Evolutionary conservation across 1,140 invertebrate species (phyloP), one percentile per base, ranked within the genome.

Genomic region (Diplogasteroides magnus): DNA sequence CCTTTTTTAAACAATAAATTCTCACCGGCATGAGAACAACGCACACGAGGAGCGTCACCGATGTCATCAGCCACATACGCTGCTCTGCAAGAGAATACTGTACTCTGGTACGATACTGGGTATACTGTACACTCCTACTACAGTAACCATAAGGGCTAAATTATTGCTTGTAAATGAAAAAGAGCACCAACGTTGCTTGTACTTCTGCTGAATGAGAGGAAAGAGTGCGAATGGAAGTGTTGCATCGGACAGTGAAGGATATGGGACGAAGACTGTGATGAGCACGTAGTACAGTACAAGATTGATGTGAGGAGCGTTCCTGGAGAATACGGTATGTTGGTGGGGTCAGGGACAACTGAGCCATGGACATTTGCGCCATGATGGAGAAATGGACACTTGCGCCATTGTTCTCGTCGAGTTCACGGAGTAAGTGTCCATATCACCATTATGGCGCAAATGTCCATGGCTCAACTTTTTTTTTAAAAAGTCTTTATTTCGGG

Each of bases 241-340:
- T 71, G 95, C 90, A 86, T 98, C 95, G 37, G 92, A 93, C 63
- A 97, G 87, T 75, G 91, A 91, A 2, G 96, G 95, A 86, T 98
- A 98, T 0, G 95, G 95, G 80, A 95, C 92, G 83, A 98, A 98
- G 73, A 98, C 91, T 0, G 91, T 88, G 71, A 90, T 90, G 6
- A 98, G 85, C 23, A 91, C 88, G 61, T 94, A 87, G 31, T 96
- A 87, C 26, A 92, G 89, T 59, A 91, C 90, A 31, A 91, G 89
- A 23, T 97, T 82, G 27, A 98, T 85, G 69, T 93, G 86, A 13
- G 94, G 92, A 80, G 95, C 91, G 31, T 85, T 82, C 71, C 89
- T 89, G 76, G 72, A 85, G 80, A 67, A 69, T 64, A 15, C 37
- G 29, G 66, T 68, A 61, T 13, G 23, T 61, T 13, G 23, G 23